phyloP scores from a whole-genome alignment of 2,888 invertebrate genomes.

The Stictocephala bisonia region DNA sequence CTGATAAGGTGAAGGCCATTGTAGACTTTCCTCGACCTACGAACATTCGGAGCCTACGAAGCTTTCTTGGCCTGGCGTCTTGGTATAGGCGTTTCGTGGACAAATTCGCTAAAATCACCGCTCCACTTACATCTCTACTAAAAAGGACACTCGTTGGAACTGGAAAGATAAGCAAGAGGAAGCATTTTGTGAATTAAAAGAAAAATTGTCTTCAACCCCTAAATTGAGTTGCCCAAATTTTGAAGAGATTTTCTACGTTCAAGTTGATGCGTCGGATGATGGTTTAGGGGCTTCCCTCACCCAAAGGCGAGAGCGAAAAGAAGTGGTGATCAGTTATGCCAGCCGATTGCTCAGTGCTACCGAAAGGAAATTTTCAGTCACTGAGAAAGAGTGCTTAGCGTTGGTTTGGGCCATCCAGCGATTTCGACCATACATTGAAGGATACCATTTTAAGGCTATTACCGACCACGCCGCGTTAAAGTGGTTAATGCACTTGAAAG shows the following conservation, averaged over 20 bases:
- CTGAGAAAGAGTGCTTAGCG: slow-evolving; percentile 57
- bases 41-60: not conserved
- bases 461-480: slow-evolving; percentile 51
- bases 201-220: slow-evolving; percentile 41
- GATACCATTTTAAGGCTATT: slow-evolving; percentile 47
- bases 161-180: slow-evolving; percentile 5
- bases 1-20: slow-evolving; percentile 6
- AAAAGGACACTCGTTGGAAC: slow-evolving; percentile 5
- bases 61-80: slow-evolving; percentile 26
- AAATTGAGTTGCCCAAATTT: slow-evolving; percentile 52
- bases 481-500: slow-evolving; percentile 50
- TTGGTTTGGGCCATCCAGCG: slow-evolving; percentile 55
- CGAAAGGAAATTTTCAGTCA: slow-evolving; percentile 54
- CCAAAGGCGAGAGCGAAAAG: slow-evolving; percentile 51
- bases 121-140: slow-evolving; percentile 14
- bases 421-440: slow-evolving; percentile 56
- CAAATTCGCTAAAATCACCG: slow-evolving; percentile 2
- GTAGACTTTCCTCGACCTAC: slow-evolving; percentile 7
- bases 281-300: slow-evolving; percentile 52
- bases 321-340: slow-evolving; percentile 55
- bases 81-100: slow-evolving; percentile 20
- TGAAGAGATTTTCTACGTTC: slow-evolving; percentile 39
- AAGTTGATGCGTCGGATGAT: slow-evolving; percentile 50
- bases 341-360: slow-evolving; percentile 51
- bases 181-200: slow-evolving; percentile 17